Conservation (phyloP, 2,888 invertebrate species). For the Nephrotoma guestfalica region DNA sequence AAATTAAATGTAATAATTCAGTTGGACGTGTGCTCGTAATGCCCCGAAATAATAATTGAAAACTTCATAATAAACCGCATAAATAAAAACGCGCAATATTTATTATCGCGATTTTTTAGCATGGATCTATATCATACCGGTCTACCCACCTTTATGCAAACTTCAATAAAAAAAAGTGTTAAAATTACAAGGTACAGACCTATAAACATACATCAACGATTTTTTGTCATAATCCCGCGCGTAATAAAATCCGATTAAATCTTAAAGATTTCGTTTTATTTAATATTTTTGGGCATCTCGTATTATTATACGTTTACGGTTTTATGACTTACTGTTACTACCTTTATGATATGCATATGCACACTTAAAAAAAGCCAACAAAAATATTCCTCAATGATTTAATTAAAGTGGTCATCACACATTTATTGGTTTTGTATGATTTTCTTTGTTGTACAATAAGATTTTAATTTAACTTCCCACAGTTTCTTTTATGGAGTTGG, state of each 20-base stretch:
- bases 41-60: neutral
- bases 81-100: neutral
- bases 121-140: no score
- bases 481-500: neutral
- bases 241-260: neutral
- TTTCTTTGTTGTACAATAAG: neutral
- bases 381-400: neutral
- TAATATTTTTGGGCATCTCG: neutral
- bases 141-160: neutral
- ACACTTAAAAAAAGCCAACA: neutral
- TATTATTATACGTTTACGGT: neutral
- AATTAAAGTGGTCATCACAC: neutral
- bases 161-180: neutral
- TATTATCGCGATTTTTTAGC: neutral
- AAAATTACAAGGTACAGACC: neutral
- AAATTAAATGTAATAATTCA: neutral
- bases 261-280: neutral
- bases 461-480: neutral
- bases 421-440: neutral
- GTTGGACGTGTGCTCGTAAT: neutral
- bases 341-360: neutral
- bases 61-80: neutral
- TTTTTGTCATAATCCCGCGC: neutral
- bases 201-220: neutral
- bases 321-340: neutral